A percentile compares a stretch with the other conserved stretches of the same genome.
Evolutionary conservation across 2,888 invertebrate species (phyloP).

Genomic region (Coelogynopora nodosa): DNA sequence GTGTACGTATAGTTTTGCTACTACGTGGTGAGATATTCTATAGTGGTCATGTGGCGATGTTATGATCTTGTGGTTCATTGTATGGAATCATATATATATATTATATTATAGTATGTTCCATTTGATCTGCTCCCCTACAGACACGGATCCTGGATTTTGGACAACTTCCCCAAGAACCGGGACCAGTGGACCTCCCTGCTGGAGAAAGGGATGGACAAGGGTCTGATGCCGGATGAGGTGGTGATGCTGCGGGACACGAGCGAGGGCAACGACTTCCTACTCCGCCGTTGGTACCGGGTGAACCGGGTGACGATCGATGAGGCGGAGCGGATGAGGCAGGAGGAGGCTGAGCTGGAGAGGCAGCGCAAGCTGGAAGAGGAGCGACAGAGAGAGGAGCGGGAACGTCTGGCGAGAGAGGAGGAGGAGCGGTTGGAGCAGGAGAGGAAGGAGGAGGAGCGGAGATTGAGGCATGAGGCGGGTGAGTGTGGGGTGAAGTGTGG

Average conservation of each 20-base stretch:
- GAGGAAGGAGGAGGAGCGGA: constrained; percentile 39
- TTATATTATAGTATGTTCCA: too few species aligned
- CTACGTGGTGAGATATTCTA: too few species aligned
- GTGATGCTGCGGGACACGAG: constrained; percentile 55
- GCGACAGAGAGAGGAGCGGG: constrained; percentile 11
- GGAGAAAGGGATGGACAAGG: constrained; percentile 58
- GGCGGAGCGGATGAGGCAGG: constrained; percentile 53
- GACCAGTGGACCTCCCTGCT: constrained; percentile 59
- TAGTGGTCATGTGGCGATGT: too few species aligned
- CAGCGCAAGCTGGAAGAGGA: constrained; percentile 49
- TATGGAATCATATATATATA: too few species aligned
- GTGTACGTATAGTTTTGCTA: too few species aligned
- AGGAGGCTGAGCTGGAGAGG: constrained; percentile 53
- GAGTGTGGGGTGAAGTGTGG: constrained; percentile 46
- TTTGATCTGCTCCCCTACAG: constrained; percentile 47
- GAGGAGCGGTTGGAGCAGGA: constrained; percentile 51
- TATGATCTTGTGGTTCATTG: too few species aligned
- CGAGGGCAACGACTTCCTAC: constrained; percentile 53
- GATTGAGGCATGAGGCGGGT: constrained; percentile 52
- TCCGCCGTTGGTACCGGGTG: constrained; percentile 54
- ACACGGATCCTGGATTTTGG: constrained; percentile 60
- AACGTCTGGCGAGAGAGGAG: constrained; percentile 49
- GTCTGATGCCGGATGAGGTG: constrained; percentile 58
- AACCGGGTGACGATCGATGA: constrained; percentile 54
- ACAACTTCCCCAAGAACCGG: constrained; percentile 58